phyloP scores from a whole-genome alignment of 2,113 vertebrate genomes.

The Nycticorax nycticorax region DNA sequence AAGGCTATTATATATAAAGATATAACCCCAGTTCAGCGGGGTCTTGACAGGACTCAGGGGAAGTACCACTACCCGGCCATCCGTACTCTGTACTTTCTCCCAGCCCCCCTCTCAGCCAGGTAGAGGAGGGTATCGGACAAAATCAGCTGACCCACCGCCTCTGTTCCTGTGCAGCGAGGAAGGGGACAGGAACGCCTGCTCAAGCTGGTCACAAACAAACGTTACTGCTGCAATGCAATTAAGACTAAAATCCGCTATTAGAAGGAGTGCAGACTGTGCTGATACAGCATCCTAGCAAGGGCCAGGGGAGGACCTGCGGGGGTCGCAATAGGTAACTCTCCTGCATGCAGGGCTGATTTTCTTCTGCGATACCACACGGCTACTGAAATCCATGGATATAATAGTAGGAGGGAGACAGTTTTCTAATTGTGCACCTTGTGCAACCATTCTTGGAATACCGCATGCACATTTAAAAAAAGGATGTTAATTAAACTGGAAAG shows the following conservation, averaged over 20 bases:
- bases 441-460: not conserved
- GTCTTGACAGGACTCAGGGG: not conserved
- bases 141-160: not conserved
- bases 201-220: not conserved
- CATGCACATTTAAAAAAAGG: not conserved
- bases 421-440: not conserved
- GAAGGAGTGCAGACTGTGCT: not conserved
- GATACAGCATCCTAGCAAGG: not conserved
- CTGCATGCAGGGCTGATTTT: not conserved
- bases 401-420: not conserved
- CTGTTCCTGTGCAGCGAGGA: not conserved
- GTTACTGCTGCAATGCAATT: not conserved
- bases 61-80: not conserved
- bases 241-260: not conserved
- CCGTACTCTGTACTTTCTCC: not conserved
- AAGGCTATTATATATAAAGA: not conserved
- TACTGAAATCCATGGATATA: not conserved
- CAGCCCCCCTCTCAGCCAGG: not conserved
- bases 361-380: not conserved
- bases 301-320: not conserved
- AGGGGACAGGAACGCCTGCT: not conserved
- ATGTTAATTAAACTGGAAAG: not conserved
- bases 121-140: not conserved
- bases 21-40: not conserved
- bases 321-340: accelerated